These are phyloP conservation scores for Siphlonurus alternatus DNA, from an alignment of 2,888 invertebrate genomes.

Conservation along the genomic window DNA sequence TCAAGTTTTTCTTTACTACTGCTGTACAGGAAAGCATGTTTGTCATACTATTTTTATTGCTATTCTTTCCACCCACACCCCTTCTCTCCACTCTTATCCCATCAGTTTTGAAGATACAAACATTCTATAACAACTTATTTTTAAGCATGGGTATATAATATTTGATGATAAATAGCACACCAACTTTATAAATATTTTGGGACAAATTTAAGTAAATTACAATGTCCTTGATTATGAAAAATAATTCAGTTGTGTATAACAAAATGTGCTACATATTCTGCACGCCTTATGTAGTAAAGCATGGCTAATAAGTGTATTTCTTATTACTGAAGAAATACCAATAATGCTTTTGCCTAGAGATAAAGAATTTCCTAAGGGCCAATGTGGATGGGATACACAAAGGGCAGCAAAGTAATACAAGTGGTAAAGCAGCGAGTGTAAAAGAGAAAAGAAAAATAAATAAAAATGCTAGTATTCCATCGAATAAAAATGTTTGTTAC, in stretches of 20 bases:
- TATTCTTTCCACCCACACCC: not conserved
- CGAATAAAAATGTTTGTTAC: not conserved
- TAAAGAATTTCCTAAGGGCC: not conserved
- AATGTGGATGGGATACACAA: not conserved
- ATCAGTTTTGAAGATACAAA: too few relatives aligned
- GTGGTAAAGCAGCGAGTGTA: not conserved
- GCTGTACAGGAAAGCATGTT: too few relatives aligned
- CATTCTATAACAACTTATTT: too few relatives aligned
- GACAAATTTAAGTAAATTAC: too few relatives aligned
- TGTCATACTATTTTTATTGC: too few relatives aligned
- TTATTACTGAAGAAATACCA: not conserved
- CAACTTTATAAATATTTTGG: too few relatives aligned
- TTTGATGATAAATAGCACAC: too few relatives aligned
- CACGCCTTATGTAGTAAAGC: not conserved
- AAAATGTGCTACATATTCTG: not conserved
- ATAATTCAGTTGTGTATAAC: too few relatives aligned
- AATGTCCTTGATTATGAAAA: too few relatives aligned
- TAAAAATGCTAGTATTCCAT: not conserved
- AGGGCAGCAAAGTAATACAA: not conserved
- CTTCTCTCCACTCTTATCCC: not conserved
- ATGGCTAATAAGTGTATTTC: not conserved
- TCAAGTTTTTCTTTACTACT: too few relatives aligned
- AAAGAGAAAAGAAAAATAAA: not conserved
- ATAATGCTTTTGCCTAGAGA: not conserved
- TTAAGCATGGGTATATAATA: too few relatives aligned